A percentile compares a stretch with the other conserved stretches of the same genome.
phyloP scores from a whole-genome alignment of 2,888 invertebrate species.

The Eremobia ochroleuca region DNA sequence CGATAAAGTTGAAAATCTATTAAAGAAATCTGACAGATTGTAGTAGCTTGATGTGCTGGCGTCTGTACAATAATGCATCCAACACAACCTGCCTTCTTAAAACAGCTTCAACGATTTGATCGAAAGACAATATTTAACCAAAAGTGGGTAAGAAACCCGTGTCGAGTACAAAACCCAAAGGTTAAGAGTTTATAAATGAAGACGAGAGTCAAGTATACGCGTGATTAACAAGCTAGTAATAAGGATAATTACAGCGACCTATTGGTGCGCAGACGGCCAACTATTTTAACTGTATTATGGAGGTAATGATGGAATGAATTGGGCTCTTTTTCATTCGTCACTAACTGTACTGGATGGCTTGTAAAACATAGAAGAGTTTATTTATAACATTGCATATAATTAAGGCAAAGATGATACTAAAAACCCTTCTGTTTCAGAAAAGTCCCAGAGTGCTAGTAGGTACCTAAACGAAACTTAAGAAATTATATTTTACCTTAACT shows the following conservation, averaged over 20 bases:
- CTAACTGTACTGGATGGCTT: background rate
- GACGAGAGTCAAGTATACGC: conserved; percentile 51
- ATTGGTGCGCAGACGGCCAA: background rate
- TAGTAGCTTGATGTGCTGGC: too few species aligned
- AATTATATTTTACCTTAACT: background rate
- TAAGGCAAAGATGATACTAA: background rate
- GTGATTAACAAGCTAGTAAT: conserved; percentile 9
- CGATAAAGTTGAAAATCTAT: too few species aligned
- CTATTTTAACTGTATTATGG: background rate
- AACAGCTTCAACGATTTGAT: background rate
- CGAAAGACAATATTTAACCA: background rate
- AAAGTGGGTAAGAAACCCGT: conserved; percentile 49
- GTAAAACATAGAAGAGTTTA: background rate
- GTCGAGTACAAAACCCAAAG: conserved; percentile 26
- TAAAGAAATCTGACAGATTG: too few species aligned
- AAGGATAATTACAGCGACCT: background rate
- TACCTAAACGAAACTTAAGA: background rate
- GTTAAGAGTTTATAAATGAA: conserved; percentile 37
- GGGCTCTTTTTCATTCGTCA: background rate
- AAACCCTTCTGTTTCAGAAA: background rate
- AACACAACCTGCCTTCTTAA: background rate
- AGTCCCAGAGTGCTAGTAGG: background rate
- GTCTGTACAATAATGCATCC: too few species aligned
- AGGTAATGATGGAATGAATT: background rate
- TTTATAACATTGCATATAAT: background rate